Conservation (phyloP, 2,888 invertebrate species). For the Stomorhina lunata region DNA sequence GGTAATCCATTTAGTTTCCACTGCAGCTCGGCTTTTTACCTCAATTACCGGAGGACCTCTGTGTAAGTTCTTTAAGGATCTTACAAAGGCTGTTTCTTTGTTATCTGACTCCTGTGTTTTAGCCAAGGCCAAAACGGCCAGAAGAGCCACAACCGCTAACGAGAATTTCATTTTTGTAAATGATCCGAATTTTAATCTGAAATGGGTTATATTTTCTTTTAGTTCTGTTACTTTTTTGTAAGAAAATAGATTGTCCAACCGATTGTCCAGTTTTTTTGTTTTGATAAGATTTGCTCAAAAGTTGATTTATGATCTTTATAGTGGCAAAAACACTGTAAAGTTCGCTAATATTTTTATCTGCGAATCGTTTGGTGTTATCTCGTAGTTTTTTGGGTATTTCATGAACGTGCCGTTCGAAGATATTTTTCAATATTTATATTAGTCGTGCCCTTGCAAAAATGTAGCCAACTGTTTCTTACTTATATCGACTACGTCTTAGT, state of each 20-base stretch:
- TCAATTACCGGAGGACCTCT: slow-evolving; percentile 48
- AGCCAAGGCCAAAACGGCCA: slow-evolving; percentile 48
- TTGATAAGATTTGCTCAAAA: background rate
- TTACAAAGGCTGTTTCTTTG: slow-evolving; percentile 68
- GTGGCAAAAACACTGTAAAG: too few relatives aligned
- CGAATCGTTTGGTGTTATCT: background rate
- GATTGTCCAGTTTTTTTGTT: background rate
- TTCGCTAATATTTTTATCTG: background rate
- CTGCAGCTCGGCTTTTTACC: background rate
- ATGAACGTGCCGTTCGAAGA: too few relatives aligned
- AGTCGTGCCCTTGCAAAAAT: too few relatives aligned
- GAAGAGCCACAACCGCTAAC: slow-evolving; percentile 42
- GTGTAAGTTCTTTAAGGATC: slow-evolving; percentile 63
- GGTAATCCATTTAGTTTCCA: slow-evolving; percentile 79
- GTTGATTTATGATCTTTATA: background rate
- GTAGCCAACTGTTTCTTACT: too few relatives aligned
- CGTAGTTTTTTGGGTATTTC: background rate
- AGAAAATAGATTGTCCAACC: background rate
- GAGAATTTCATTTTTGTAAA: slow-evolving; percentile 69
- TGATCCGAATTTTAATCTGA: slow-evolving; percentile 41
- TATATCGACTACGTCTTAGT: too few relatives aligned
- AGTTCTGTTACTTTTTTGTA: too few relatives aligned
- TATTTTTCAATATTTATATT: too few relatives aligned
- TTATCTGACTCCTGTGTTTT: slow-evolving; percentile 43
- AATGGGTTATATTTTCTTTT: background rate